phyloP scores from a whole-genome alignment of 2,888 invertebrate species.

The Hoplodrina blanda region DNA sequence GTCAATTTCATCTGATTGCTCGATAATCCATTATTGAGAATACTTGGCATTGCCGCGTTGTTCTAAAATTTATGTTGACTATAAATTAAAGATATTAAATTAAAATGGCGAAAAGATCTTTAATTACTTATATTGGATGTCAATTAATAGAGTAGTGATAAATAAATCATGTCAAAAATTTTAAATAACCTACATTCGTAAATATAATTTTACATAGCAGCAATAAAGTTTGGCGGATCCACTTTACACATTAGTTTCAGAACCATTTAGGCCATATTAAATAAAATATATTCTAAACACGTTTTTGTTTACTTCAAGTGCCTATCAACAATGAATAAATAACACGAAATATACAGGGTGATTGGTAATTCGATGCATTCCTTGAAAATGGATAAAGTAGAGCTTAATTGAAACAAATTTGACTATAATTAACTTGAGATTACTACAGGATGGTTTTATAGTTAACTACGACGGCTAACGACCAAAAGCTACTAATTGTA shows the following conservation, averaged over 20 bases:
- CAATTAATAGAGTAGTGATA: slow-evolving; percentile 6
- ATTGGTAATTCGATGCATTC: neutral
- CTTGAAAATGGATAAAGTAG: neutral
- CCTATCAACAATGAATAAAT: slow-evolving; percentile 65
- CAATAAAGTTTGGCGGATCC: slow-evolving; percentile 51
- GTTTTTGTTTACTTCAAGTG: slow-evolving; percentile 48
- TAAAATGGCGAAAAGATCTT: slow-evolving; percentile 43
- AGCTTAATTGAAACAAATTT: neutral
- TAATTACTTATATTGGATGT: slow-evolving; percentile 48
- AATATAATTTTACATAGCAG: slow-evolving; percentile 54
- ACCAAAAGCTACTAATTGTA: too few relatives aligned
- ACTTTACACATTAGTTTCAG: slow-evolving; percentile 50
- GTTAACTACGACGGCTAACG: too few relatives aligned
- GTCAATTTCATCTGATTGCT: slow-evolving; percentile 42
- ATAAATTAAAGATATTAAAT: slow-evolving; percentile 30
- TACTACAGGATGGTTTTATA: too few relatives aligned
- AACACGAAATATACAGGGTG: slow-evolving; percentile 54
- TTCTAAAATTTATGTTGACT: slow-evolving; percentile 22
- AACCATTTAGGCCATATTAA: slow-evolving; percentile 37
- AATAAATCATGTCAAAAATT: slow-evolving; percentile 24
- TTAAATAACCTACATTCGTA: slow-evolving; percentile 44
- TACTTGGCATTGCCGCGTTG: slow-evolving; percentile 8
- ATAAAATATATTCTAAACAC: slow-evolving; percentile 25
- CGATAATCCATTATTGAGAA: slow-evolving; percentile 27
- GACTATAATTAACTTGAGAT: too few relatives aligned